A percentile compares a stretch with the other conserved stretches of the same genome.
Conservation (phyloP, 1,140 invertebrate species). For the Ceratina japonica region DNA sequence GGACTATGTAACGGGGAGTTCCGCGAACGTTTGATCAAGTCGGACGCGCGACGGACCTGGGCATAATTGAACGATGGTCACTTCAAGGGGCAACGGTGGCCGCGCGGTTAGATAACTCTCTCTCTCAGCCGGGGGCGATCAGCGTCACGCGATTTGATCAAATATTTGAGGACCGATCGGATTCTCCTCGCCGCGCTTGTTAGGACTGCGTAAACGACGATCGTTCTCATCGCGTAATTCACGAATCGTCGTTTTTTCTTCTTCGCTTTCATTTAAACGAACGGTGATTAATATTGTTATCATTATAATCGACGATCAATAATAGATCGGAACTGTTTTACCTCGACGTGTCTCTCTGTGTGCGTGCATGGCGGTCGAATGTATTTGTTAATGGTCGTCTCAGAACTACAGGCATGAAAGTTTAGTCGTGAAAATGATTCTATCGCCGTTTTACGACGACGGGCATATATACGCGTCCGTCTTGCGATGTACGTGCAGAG, state of each 20-base stretch:
- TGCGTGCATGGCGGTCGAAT: slow-evolving; percentile 75
- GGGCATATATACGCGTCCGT: background rate
- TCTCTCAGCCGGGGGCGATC: background rate
- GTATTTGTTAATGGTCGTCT: slow-evolving; percentile 77
- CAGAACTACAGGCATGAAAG: slow-evolving; percentile 72
- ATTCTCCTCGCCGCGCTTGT: background rate
- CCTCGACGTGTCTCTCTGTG: slow-evolving; percentile 58
- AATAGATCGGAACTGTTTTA: slow-evolving; percentile 71
- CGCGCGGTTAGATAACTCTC: no score
- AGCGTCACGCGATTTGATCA: background rate
- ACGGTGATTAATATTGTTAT: slow-evolving; percentile 22
- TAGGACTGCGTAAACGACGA: background rate
- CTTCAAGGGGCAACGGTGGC: no score
- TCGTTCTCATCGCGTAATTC: background rate
- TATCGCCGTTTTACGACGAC: slow-evolving; percentile 28
- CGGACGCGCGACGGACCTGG: background rate
- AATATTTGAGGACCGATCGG: background rate
- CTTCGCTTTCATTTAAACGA: slow-evolving; percentile 9
- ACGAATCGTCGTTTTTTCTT: background rate
- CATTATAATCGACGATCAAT: slow-evolving; percentile 27
- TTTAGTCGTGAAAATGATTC: slow-evolving; percentile 51
- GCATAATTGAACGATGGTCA: background rate
- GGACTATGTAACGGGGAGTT: background rate
- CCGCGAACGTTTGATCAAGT: background rate
- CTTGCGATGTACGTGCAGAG: background rate